Evolutionary conservation across 2,797 vertebrate genomes (phyloP).

Genomic region (Muraenolepis orangiensis): DNA sequence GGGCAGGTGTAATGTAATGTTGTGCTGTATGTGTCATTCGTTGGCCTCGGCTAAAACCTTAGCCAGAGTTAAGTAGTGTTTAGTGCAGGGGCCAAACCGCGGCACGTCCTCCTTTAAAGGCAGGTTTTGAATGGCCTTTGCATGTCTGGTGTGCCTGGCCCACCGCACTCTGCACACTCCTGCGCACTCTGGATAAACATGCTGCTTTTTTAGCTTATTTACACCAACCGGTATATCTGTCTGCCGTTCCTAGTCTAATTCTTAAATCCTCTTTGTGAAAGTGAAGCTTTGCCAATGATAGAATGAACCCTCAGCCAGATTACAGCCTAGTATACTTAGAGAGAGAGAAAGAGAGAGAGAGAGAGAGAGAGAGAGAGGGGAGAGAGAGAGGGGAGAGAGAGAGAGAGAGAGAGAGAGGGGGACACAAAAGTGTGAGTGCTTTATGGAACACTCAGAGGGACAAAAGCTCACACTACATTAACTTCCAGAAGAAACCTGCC

Average conservation of each 20-base stretch:
- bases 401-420: constrained; percentile 15
- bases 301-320: constrained; percentile 56
- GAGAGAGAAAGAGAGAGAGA: constrained; percentile 16
- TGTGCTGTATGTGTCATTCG: no score
- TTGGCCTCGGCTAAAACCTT: neutral
- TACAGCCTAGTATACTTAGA: constrained; percentile 47
- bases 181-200: constrained; percentile 18
- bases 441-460: constrained; percentile 52
- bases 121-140: neutral
- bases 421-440: constrained; percentile 13
- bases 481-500: constrained; percentile 25
- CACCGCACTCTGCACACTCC: constrained; percentile 1
- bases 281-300: constrained; percentile 52
- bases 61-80: neutral
- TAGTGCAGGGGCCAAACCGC: neutral
- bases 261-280: constrained; percentile 79
- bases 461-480: constrained; percentile 42
- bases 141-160: neutral
- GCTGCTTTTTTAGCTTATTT: constrained; percentile 41
- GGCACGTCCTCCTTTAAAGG: neutral
- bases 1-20: neutral
- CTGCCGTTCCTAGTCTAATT: constrained; percentile 57
- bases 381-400: constrained; percentile 13
- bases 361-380: constrained; percentile 11
- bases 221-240: constrained; percentile 19